Evolutionary conservation across 1,140 invertebrate species (phyloP).

Genomic region (Trinorchestia longiramus): DNA sequence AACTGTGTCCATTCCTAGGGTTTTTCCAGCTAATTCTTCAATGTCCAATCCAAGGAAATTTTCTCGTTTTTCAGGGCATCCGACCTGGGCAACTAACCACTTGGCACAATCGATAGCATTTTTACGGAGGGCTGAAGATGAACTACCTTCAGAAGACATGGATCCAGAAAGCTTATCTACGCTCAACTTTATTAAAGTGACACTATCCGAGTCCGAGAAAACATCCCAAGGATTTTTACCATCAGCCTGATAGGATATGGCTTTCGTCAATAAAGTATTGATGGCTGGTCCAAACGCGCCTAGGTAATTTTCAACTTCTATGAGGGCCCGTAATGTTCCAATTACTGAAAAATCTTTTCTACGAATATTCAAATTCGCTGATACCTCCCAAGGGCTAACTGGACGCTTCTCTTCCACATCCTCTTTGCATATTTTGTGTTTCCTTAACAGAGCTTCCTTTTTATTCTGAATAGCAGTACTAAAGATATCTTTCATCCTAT

Average conservation of each 20-base stretch:
- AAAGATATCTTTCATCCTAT: conserved; percentile 59
- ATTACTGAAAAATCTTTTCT: conserved; percentile 64
- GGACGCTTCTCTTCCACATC: conserved; percentile 54
- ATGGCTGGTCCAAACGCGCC: conserved; percentile 64
- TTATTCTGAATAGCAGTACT: conserved; percentile 45
- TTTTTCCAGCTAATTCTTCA: conserved; percentile 59
- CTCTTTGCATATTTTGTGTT: conserved; percentile 57
- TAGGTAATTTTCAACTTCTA: conserved; percentile 63
- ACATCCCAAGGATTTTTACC: conserved; percentile 60
- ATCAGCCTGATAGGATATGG: conserved; percentile 51
- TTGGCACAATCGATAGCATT: conserved; percentile 65
- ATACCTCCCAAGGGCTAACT: conserved; percentile 61
- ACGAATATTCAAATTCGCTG: conserved; percentile 16
- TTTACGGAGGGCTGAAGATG: conserved; percentile 51
- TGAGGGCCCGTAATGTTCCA: conserved; percentile 62
- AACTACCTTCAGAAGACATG: conserved; percentile 57
- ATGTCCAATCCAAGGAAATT: conserved; percentile 63
- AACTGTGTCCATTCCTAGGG: conserved; percentile 63
- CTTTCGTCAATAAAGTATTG: conserved; percentile 59
- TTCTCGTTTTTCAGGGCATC: neutral
- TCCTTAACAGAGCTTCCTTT: conserved; percentile 56
- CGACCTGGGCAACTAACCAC: conserved; percentile 61
- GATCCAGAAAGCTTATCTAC: conserved; percentile 62
- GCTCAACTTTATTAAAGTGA: conserved; percentile 61
- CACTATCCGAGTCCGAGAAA: conserved; percentile 63